Conservation (phyloP, 2,888 invertebrate genomes). For the Selenia dentaria region DNA sequence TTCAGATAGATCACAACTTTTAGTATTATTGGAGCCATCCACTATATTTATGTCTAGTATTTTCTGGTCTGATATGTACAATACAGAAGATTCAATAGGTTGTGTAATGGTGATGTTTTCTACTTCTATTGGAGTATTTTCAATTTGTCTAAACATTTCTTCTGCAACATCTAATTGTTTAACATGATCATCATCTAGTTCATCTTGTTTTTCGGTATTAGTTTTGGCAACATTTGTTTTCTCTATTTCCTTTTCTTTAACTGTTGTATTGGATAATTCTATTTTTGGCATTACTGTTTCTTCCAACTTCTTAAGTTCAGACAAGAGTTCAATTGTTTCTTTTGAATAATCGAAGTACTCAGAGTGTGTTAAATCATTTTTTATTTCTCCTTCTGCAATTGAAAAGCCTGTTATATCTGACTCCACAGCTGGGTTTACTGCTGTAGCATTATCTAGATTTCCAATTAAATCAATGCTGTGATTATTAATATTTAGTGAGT, state of each 20-base stretch:
- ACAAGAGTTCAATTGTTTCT: constrained; percentile 13
- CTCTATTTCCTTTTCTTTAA: too few relatives aligned
- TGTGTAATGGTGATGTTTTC: neutral
- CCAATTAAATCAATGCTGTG: neutral
- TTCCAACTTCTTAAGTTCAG: constrained; percentile 11
- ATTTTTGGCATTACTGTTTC: neutral
- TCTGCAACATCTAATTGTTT: neutral
- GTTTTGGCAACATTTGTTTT: too few relatives aligned
- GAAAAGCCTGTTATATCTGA: constrained; percentile 4
- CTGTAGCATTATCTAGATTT: neutral
- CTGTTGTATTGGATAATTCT: too few relatives aligned
- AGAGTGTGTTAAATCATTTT: constrained; percentile 6
- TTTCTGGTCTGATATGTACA: too few relatives aligned
- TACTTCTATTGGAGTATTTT: neutral
- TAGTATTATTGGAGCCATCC: neutral
- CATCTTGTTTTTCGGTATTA: too few relatives aligned
- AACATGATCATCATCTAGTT: too few relatives aligned
- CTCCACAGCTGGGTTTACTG: neutral
- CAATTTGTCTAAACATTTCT: neutral
- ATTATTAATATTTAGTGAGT: neutral
- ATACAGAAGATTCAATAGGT: neutral
- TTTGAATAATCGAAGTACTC: constrained; percentile 13
- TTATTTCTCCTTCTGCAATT: neutral
- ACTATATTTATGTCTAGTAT: neutral
- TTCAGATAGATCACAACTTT: neutral